Evolutionary conservation across 2,797 vertebrate genomes (phyloP), one percentile per base, ranked within the genome.

Genomic region (Phoxinus dragarum): DNA sequence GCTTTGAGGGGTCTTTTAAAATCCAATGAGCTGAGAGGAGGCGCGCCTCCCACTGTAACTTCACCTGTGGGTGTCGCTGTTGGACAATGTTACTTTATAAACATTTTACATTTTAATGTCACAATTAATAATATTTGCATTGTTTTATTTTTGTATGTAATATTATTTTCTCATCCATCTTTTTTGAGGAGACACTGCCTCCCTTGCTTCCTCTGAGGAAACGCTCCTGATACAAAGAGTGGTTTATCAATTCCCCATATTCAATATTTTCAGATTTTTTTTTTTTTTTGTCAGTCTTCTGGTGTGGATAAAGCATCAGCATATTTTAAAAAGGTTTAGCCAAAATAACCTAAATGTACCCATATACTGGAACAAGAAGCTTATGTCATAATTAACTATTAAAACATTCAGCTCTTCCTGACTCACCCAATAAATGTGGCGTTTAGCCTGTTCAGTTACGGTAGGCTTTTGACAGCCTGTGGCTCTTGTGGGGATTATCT

Each of bases 401-500:
- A 72, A 80, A 73, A 71, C 27, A 69, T 69, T 78, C 49, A 52
- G 47, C n/a, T 79, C 10, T 54, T 72, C 7, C 21, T 27, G 52
- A 40, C 23, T 47, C 5, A 80, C 40, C 76, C n/a, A 84, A 74
- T 84, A 21, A 75, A 74, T 68, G 38, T 75, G n/a, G 31, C 2
- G 6, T 52, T 81, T 61, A 80, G 61, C 77, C 71, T 69, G 36
- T 76, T 61, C 40, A 64, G 56, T 76, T 69, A 81, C 0, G 11
- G 27, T 81, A 84, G 69, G 77, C 54, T 74, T 68, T 71, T 84
- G 82, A 81, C 68, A 87, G 86, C 54, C 77, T 0, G 4, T 42
- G 83, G 34, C 61, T 81, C 82, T 84, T 68, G 34, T 38, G 61
- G 23, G 72, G 31, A 87, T 81, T 84, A 81, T 75, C 67, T 84